These are phyloP conservation scores for Caradrina clavipalpis DNA, from an alignment of 2,888 invertebrate species.

Conservation along the genomic window DNA sequence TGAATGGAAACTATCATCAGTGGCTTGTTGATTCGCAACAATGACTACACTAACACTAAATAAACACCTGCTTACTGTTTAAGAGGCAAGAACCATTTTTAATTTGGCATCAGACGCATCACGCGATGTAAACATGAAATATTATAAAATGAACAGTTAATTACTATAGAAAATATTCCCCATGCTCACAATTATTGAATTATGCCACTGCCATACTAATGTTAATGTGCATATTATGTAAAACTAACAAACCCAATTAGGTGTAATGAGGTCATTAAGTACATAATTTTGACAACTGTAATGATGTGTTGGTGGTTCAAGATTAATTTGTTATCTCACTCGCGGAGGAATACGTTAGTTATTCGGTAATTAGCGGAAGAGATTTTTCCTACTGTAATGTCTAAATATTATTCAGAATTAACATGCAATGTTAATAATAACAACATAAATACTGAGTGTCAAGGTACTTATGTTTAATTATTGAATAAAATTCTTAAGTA, in stretches of 20 bases:
- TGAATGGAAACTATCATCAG: constrained; percentile 4
- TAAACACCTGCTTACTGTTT: constrained; percentile 5
- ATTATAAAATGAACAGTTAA: constrained; percentile 30
- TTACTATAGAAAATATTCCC: constrained; percentile 42
- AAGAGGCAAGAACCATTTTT: background rate
- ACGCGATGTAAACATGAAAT: constrained; percentile 6
- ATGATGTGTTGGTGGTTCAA: constrained; percentile 45
- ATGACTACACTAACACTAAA: background rate
- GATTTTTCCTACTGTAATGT: background rate
- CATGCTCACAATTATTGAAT: constrained; percentile 50
- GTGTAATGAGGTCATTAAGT: constrained; percentile 55
- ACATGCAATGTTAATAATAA: background rate
- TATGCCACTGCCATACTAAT: constrained; percentile 43
- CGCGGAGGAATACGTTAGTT: constrained; percentile 19
- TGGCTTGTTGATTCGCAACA: constrained; percentile 6
- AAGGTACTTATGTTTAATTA: background rate
- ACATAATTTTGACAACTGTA: constrained; percentile 52
- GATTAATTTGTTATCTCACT: constrained; percentile 40
- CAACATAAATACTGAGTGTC: background rate
- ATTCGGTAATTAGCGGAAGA: background rate
- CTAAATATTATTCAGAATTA: background rate
- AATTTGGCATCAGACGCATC: background rate
- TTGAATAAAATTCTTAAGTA: background rate
- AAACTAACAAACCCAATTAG: constrained; percentile 58
- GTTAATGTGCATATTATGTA: constrained; percentile 58